Conservation (phyloP, 2,113 vertebrate species). For the Pterocles gutturalis region DNA sequence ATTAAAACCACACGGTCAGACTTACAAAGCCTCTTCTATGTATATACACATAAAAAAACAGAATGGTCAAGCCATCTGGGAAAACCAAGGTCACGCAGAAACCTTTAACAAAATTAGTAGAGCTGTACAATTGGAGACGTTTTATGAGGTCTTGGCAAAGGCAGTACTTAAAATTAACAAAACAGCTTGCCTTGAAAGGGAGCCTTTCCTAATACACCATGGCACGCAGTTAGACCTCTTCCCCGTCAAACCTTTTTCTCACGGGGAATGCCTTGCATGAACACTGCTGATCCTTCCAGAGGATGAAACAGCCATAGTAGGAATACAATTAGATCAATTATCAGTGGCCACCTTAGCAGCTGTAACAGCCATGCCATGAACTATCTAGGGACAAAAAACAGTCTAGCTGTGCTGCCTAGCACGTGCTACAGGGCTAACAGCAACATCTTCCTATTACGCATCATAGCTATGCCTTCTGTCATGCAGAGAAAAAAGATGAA, state of each 20-base stretch:
- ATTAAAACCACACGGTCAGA: conserved; percentile 52
- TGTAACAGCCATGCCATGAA: rapidly evolving
- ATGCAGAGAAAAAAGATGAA: not conserved
- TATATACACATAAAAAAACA: conserved; percentile 56
- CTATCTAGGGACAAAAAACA: not conserved
- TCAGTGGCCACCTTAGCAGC: not conserved
- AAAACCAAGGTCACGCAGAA: conserved; percentile 69
- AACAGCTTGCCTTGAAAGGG: not conserved
- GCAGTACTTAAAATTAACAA: not conserved
- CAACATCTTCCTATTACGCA: not conserved
- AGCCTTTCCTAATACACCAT: not conserved
- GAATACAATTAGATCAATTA: not conserved
- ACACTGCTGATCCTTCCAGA: not conserved
- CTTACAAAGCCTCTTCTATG: conserved; percentile 72
- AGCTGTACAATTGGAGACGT: conserved; percentile 1
- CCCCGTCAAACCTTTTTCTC: not conserved
- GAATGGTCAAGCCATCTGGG: conserved; percentile 68
- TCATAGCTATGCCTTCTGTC: not conserved
- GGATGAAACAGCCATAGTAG: not conserved
- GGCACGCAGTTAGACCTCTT: not conserved
- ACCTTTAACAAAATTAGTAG: conserved; percentile 41
- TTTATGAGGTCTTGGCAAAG: conserved; percentile 31
- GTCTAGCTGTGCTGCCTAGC: not conserved
- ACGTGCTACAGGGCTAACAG: not conserved
- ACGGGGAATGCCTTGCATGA: not conserved